Evolutionary conservation across 2,888 invertebrate species (phyloP).

Genomic region (Chrysopilus asiliformis): DNA sequence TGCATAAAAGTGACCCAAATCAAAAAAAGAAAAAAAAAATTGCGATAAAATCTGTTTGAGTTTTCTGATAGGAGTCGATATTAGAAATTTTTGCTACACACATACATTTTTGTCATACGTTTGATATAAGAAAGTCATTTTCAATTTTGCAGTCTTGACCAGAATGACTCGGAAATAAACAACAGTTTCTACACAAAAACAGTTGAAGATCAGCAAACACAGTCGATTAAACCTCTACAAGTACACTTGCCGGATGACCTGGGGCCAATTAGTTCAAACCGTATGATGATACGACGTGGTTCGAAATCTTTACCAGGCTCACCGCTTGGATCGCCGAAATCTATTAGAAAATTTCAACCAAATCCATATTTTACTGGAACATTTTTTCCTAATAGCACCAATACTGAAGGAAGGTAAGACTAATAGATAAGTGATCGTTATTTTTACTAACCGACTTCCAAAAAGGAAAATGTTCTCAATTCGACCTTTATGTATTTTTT

Average conservation of each 20-base stretch:
- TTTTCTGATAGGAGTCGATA: too few relatives aligned
- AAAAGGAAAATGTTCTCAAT: too few relatives aligned
- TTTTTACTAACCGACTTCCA: too few relatives aligned
- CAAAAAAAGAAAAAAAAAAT: too few relatives aligned
- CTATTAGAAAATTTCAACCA: constrained; percentile 37
- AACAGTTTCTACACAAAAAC: constrained; percentile 13
- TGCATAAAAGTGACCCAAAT: too few relatives aligned
- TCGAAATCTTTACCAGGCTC: constrained; percentile 59
- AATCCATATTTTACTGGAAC: constrained; percentile 44
- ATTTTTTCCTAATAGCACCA: constrained; percentile 17
- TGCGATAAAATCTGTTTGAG: too few relatives aligned
- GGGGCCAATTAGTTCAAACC: constrained; percentile 25
- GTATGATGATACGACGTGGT: constrained; percentile 40
- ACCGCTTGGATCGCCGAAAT: constrained; percentile 46
- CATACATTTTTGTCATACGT: too few relatives aligned
- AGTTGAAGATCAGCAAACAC: constrained; percentile 13
- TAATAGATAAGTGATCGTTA: too few relatives aligned
- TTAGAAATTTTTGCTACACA: too few relatives aligned
- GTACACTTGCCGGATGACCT: constrained; percentile 20
- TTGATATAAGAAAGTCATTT: too few relatives aligned
- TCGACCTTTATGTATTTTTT: too few relatives aligned
- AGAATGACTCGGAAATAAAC: constrained; percentile 10
- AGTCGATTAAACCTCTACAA: constrained; percentile 15
- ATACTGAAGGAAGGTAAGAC: constrained; percentile 12
- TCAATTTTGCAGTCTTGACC: constrained; percentile 14